Base-by-base conservation (phyloP, 1,140 invertebrate genomes). In the Physella acuta region DNA sequence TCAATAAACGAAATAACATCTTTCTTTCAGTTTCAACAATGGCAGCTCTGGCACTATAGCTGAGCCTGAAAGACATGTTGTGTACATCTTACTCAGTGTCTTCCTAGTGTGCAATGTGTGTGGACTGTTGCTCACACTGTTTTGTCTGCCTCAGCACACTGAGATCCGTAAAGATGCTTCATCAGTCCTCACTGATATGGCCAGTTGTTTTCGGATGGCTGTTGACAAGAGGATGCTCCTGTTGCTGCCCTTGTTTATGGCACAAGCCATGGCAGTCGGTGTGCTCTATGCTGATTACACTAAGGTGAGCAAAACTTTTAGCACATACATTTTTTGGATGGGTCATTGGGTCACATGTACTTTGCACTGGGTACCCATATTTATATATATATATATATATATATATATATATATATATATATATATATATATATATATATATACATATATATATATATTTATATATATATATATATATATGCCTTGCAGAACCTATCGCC, bases 21-120 rank as follows among this genome's bases (percentile, higher is more conserved):
- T n/a, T n/a, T n/a, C n/a, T n/a, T n/a, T n/a, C n/a, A n/a, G n/a
- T n/a, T n/a, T n/a, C n/a, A n/a, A n/a, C n/a, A n/a, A n/a, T n/a
- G n/a, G n/a, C n/a, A n/a, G n/a, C n/a, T n/a, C n/a, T n/a, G n/a
- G n/a, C n/a, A n/a, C n/a, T n/a, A n/a, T n/a, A n/a, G n/a, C n/a
- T n/a, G 64, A 74, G 31, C 76, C 78, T 0, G 72, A 75, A 14
- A 17, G 33, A 5, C 2, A 67, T 30, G 63, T 77, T n/a, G 74
- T 81, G 16, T 79, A 79, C 70, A 74, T 71, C 34, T 53, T 81
- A 36, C 72, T 81, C 14, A 73, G 73, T 24, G 56, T 79, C 3
- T 81, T 75, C 65, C 62, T 79, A 0, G 78, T 59, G 0, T 78
- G 71, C 72, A 77, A 78, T 62, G 33, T 78, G 0, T 28, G 72